phyloP scores from a whole-genome alignment of 2,888 invertebrate species.

The Drosophila flavopinicola region DNA sequence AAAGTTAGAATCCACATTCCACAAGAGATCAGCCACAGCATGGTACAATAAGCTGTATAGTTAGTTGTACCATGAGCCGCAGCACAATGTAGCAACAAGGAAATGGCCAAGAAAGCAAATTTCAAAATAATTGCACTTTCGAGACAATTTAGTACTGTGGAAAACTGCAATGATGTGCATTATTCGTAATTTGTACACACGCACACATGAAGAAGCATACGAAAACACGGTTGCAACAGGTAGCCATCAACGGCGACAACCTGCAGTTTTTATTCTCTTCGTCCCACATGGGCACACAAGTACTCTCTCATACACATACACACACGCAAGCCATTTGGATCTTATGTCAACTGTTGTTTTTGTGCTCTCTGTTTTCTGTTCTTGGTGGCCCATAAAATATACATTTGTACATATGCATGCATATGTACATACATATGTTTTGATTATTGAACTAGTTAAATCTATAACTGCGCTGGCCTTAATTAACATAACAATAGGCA shows the following conservation, averaged over 20 bases:
- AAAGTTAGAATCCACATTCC: constrained; percentile 79
- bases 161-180: constrained; percentile 57
- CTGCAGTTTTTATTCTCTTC: constrained; percentile 45
- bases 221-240: constrained; percentile 27
- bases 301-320: constrained; percentile 2
- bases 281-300: constrained; percentile 29
- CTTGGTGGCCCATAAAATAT: constrained; percentile 23
- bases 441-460: constrained; percentile 70
- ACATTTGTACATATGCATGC: background rate
- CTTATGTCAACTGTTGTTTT: constrained; percentile 28
- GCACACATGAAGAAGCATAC: constrained; percentile 7
- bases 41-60: too few relatives aligned
- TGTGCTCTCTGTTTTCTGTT: constrained; percentile 19
- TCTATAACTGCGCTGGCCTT: constrained; percentile 70
- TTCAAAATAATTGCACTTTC: constrained; percentile 73
- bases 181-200: constrained; percentile 52
- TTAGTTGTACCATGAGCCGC: too few relatives aligned
- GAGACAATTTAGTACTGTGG: constrained; percentile 50
- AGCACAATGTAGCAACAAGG: constrained; percentile 54
- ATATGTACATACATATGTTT: constrained; percentile 8
- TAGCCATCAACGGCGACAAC: constrained; percentile 35
- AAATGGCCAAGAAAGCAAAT: constrained; percentile 65
- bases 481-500: constrained; percentile 78
- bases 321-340: constrained; percentile 27
- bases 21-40: constrained; percentile 57